These are phyloP conservation scores for Pissodes strobi DNA, from an alignment of 1,140 invertebrate genomes.

Conservation along the genomic window DNA sequence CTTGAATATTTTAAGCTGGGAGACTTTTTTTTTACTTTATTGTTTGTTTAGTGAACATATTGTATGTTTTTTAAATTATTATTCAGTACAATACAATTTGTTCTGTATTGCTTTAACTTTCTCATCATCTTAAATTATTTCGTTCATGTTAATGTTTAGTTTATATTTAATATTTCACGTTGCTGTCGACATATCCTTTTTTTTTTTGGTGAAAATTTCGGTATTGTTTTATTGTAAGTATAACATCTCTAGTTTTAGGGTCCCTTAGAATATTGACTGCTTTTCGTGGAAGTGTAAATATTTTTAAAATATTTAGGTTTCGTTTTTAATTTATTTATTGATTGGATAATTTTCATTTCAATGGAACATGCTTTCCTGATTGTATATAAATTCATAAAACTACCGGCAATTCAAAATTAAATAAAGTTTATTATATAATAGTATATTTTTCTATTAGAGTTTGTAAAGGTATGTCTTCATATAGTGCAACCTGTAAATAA, in stretches of 20 bases:
- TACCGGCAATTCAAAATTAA: constrained; percentile 23
- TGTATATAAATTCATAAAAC: constrained; percentile 22
- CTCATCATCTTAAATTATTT: constrained; percentile 33
- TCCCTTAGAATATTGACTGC: constrained; percentile 11
- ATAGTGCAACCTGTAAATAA: constrained; percentile 44
- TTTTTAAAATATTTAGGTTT: constrained; percentile 9
- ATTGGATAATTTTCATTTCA: constrained; percentile 12
- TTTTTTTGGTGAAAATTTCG: constrained; percentile 11
- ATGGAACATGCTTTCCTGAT: constrained; percentile 26
- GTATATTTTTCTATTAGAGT: constrained; percentile 51
- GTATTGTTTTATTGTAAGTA: constrained; percentile 24
- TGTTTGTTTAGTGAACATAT: constrained; percentile 5
- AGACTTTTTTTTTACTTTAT: constrained; percentile 28
- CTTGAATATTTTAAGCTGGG: not conserved
- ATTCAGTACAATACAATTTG: constrained; percentile 39
- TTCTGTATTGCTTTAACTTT: constrained; percentile 38
- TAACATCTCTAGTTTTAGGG: constrained; percentile 13
- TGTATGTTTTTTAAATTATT: constrained; percentile 35
- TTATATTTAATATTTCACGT: constrained; percentile 11
- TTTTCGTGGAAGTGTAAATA: constrained; percentile 18
- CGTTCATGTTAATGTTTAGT: constrained; percentile 5
- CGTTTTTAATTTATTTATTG: constrained; percentile 20
- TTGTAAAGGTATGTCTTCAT: constrained; percentile 51
- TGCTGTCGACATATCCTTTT: constrained; percentile 26
- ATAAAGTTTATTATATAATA: constrained; percentile 12